phyloP scores from a whole-genome alignment of 1,140 invertebrate species.

The Drosophila triauraria region DNA sequence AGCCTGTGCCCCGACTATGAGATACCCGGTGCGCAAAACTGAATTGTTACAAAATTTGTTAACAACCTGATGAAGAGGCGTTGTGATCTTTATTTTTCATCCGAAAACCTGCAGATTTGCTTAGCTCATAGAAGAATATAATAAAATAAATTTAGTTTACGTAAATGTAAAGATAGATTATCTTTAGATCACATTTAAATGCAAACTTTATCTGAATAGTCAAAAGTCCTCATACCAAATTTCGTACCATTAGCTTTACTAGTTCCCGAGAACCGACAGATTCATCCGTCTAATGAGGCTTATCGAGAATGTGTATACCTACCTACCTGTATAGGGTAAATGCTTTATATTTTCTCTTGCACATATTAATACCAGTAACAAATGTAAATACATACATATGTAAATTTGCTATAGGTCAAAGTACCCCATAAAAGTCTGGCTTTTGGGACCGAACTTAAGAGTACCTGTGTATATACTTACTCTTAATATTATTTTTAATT shows the following conservation, averaged over 20 bases:
- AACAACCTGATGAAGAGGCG: background rate
- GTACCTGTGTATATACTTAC: background rate
- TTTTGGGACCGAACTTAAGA: background rate
- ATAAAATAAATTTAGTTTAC: no score
- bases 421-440: background rate
- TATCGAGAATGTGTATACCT: background rate
- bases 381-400: no score
- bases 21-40: background rate
- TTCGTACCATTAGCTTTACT: background rate
- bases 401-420: background rate
- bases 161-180: no score
- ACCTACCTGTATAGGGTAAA: no score
- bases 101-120: background rate
- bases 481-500: background rate
- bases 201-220: no score
- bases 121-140: background rate
- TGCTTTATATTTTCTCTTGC: background rate
- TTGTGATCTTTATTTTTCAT: background rate
- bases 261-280: background rate
- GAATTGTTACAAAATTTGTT: no score
- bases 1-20: background rate
- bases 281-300: background rate
- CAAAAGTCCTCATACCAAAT: background rate
- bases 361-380: no score
- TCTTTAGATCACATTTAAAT: no score